Base-by-base conservation (phyloP, 2,797 vertebrate species). In the Etheostoma perlongum region DNA sequence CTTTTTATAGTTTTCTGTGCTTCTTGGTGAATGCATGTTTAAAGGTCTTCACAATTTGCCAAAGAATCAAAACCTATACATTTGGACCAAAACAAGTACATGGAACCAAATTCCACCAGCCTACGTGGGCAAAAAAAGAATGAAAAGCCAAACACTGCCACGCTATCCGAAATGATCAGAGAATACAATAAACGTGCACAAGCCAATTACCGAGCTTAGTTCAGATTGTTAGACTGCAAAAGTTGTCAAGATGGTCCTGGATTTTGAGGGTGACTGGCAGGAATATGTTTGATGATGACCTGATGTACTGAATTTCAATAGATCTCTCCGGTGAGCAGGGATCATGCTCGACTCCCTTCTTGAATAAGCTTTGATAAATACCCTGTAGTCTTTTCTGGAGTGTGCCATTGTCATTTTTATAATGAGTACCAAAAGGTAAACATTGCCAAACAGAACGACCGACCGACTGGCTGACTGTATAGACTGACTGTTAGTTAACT, bases 331-430 rank as follows among this genome's bases (percentile, higher is more conserved):
- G 82, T 80, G 84, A 78, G 74, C 77, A 69, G 68, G 57, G 54
- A 68, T 77, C 8, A 5, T 19, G 59, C 78, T 84, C 19, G 33
- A 72, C 76, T 86, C 54, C 40, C 49, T 72, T 81, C 74, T 76
- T 88, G 78, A 83, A 81, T 89, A 65, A 76, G 81, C 79, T 90
- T 85, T 82, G 68, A 87, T 90, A 89, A 92, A 90, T 90, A 88
- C 74, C 84, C 73, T 65, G 12, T 74, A 76, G 83, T 72, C 67
- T 82, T 82, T 83, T 85, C 73, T 81, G 59, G 54, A 83, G 74
- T 67, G 62, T 70, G 61, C 69, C 73, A 76, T 79, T 79, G 76
- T 87, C 78, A 30, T 82, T 63, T 72, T 81, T 67, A 77, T 78
- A 85, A 91, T 81, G 76, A 87, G 70, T 68, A 85, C 85, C 70